These are phyloP conservation scores for Drosophila sordidapex DNA, from an alignment of 2,888 invertebrate genomes.

Conservation along the genomic window DNA sequence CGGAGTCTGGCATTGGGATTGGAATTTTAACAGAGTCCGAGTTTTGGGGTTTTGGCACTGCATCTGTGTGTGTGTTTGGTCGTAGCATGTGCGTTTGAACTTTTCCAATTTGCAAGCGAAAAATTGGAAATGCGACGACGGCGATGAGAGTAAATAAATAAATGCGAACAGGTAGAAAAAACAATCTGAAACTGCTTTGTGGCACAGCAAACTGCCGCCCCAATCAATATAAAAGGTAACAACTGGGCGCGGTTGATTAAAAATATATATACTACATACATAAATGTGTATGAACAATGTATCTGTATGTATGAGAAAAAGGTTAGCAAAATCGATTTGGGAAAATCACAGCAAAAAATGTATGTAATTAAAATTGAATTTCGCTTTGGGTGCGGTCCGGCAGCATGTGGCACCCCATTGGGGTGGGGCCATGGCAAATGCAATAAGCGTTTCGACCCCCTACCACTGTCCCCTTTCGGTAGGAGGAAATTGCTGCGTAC, in stretches of 20 bases:
- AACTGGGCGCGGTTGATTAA: conserved; percentile 82
- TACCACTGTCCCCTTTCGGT: not conserved
- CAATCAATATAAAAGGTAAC: conserved; percentile 57
- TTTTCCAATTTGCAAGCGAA: conserved; percentile 80
- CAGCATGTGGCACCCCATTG: conserved; percentile 48
- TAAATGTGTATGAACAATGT: conserved; percentile 22
- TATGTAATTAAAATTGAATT: conserved; percentile 77
- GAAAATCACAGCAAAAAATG: conserved; percentile 47
- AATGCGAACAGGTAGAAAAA: conserved; percentile 61
- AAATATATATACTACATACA: conserved; percentile 45
- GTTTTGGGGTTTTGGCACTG: conserved; percentile 20
- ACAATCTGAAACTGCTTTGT: conserved; percentile 75
- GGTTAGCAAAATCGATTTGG: conserved; percentile 70
- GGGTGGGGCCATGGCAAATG: conserved; percentile 52
- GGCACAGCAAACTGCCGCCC: conserved; percentile 67
- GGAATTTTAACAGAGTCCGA: conserved; percentile 13
- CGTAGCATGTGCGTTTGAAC: conserved; percentile 58
- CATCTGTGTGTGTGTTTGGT: conserved; percentile 13
- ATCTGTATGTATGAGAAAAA: conserved; percentile 42
- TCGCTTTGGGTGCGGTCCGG: conserved; percentile 57
- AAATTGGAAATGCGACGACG: conserved; percentile 77
- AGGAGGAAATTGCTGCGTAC: conserved; percentile 8
- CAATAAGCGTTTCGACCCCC: conserved; percentile 19
- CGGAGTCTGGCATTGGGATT: conserved; percentile 41
- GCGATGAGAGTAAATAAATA: conserved; percentile 71